phyloP scores from a whole-genome alignment of 2,113 vertebrate species.

The Athene cunicularia region DNA sequence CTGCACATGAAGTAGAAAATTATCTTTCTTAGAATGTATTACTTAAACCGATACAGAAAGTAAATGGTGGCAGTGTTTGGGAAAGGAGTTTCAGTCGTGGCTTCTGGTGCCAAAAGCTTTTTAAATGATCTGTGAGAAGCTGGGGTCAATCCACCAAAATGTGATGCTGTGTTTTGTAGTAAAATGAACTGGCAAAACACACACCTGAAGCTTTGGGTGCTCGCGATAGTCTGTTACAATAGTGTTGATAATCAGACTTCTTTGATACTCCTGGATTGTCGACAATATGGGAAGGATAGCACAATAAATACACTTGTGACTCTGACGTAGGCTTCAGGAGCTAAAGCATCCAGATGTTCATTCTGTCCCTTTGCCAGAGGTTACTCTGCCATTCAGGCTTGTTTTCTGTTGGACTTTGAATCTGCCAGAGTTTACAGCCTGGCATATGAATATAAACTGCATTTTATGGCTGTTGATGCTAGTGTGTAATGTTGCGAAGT shows the following conservation, averaged over 20 bases:
- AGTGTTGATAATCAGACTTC: not conserved
- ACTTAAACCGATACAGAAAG: not conserved
- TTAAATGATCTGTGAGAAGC: not conserved
- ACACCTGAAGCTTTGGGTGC: not conserved
- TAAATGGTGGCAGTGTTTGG: not conserved
- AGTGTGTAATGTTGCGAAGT: not conserved
- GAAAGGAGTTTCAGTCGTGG: not conserved
- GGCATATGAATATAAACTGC: not conserved
- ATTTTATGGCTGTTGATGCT: not conserved
- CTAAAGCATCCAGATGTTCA: constrained; percentile 22
- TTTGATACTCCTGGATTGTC: not conserved
- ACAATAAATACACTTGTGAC: not conserved
- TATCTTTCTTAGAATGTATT: not conserved
- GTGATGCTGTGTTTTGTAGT: not conserved
- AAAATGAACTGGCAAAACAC: not conserved
- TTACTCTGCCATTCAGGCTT: not conserved
- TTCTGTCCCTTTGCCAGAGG: not conserved
- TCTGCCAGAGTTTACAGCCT: not conserved
- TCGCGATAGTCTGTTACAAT: not conserved
- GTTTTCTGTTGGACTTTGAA: constrained; percentile 1
- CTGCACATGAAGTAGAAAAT: not conserved
- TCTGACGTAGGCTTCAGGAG: not conserved
- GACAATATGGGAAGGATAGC: not conserved
- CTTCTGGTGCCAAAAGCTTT: not conserved
- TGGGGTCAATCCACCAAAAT: not conserved